phyloP scores from a whole-genome alignment of 2,113 vertebrate genomes.

The Salminus brasiliensis region DNA sequence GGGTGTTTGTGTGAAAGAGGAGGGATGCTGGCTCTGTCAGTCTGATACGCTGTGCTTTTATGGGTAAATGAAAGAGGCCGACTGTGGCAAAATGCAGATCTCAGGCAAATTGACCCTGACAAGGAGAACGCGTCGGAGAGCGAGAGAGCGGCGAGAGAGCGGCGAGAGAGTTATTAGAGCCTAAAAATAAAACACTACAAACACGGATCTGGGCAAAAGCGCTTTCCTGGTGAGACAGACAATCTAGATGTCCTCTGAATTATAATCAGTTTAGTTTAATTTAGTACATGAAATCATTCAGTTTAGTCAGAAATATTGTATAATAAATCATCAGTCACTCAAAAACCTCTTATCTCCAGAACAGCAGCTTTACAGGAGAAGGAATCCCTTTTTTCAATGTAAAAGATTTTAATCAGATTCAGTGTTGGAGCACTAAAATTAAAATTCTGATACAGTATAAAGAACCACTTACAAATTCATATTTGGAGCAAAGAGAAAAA shows the following conservation, averaged over 20 bases:
- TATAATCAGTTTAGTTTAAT: background rate
- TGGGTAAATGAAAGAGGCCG: constrained; percentile 50
- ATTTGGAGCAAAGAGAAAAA: too few relatives aligned
- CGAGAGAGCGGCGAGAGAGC: constrained; percentile 33
- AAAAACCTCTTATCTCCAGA: too few relatives aligned
- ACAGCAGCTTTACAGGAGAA: too few relatives aligned
- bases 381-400: too few relatives aligned
- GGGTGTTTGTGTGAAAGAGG: constrained; percentile 34
- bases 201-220: constrained; percentile 51
- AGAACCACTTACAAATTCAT: too few relatives aligned
- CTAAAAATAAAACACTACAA: constrained; percentile 66
- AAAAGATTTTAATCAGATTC: too few relatives aligned
- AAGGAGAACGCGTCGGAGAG: constrained; percentile 48
- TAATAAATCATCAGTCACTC: too few relatives aligned
- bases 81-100: constrained; percentile 49
- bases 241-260: background rate
- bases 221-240: background rate
- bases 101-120: constrained; percentile 61
- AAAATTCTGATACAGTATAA: too few relatives aligned
- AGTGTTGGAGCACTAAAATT: too few relatives aligned
- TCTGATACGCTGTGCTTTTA: constrained; percentile 46
- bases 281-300: background rate
- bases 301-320: background rate
- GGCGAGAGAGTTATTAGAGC: constrained; percentile 49
- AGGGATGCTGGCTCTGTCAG: constrained; percentile 23